Evolutionary conservation across 2,888 invertebrate genomes (phyloP).

Genomic region (Eumerus sabulonum): DNA sequence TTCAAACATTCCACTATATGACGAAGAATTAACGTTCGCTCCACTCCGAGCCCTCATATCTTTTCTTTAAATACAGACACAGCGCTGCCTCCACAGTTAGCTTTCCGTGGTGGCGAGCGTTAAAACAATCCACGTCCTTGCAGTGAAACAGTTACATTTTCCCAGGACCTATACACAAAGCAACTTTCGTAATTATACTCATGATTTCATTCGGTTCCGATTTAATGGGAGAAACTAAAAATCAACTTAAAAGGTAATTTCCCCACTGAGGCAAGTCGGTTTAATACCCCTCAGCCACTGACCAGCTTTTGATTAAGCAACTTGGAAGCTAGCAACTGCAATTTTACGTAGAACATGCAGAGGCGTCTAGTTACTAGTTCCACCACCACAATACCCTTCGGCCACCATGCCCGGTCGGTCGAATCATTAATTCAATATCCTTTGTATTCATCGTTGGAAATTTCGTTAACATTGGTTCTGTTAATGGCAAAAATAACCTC

Average conservation of each 20-base stretch:
- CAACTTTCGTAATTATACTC: constrained; percentile 60
- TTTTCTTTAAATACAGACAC: background rate
- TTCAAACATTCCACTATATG: constrained; percentile 41
- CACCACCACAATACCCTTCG: no score
- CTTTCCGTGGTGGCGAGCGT: constrained; percentile 5
- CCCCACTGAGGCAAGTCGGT: background rate
- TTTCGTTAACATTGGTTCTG: background rate
- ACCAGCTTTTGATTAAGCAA: constrained; percentile 49
- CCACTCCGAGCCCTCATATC: background rate
- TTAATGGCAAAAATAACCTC: background rate
- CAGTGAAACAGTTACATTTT: constrained; percentile 56
- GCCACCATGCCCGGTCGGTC: no score
- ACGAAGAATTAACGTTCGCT: constrained; percentile 39
- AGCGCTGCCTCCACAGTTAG: background rate
- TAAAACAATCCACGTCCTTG: constrained; percentile 59
- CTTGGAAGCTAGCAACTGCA: constrained; percentile 12
- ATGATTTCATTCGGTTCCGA: background rate
- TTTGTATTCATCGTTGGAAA: constrained; percentile 13
- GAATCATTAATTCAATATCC: constrained; percentile 40
- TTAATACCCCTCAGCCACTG: constrained; percentile 7
- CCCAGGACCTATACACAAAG: constrained; percentile 35
- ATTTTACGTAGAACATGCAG: constrained; percentile 34
- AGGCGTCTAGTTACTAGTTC: constrained; percentile 3
- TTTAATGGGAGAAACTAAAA: constrained; percentile 47
- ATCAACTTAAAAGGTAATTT: constrained; percentile 48